phyloP scores from a whole-genome alignment of 2,113 vertebrate genomes.

The Strix uralensis region DNA sequence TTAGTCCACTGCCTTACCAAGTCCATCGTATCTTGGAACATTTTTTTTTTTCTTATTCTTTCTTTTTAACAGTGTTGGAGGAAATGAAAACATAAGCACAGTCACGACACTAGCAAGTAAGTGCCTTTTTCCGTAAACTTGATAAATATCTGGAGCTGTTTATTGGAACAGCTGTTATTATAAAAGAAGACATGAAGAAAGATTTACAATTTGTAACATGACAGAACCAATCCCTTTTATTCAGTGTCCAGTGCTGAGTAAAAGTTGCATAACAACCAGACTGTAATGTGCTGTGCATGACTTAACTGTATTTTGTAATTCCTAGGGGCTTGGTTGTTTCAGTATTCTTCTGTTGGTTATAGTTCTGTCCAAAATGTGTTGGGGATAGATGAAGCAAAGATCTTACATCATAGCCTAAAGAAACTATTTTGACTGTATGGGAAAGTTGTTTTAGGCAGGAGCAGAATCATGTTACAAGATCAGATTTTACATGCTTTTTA shows the following conservation, averaged over 20 bases:
- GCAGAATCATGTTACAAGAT: background rate
- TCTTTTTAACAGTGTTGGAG: conserved; percentile 66
- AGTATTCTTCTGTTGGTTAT: background rate
- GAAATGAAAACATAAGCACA: conserved; percentile 66
- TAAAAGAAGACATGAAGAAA: background rate
- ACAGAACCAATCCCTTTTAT: background rate
- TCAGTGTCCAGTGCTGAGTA: background rate
- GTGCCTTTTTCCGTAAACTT: background rate
- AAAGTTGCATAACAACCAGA: background rate
- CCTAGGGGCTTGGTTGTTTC: background rate
- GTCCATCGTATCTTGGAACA: background rate
- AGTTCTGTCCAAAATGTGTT: background rate
- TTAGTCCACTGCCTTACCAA: background rate
- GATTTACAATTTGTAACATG: background rate
- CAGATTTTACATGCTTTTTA: background rate
- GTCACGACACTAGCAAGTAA: conserved; percentile 76
- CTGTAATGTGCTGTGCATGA: background rate
- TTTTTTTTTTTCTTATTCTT: background rate
- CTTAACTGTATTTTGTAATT: background rate
- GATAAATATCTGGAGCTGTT: background rate
- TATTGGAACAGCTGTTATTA: background rate
- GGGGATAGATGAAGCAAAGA: background rate
- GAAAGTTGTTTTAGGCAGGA: background rate
- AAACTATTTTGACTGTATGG: background rate
- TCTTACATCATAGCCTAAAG: background rate